Conservation (phyloP, 2,113 vertebrate species). For the Ceyx cyanopectus region DNA sequence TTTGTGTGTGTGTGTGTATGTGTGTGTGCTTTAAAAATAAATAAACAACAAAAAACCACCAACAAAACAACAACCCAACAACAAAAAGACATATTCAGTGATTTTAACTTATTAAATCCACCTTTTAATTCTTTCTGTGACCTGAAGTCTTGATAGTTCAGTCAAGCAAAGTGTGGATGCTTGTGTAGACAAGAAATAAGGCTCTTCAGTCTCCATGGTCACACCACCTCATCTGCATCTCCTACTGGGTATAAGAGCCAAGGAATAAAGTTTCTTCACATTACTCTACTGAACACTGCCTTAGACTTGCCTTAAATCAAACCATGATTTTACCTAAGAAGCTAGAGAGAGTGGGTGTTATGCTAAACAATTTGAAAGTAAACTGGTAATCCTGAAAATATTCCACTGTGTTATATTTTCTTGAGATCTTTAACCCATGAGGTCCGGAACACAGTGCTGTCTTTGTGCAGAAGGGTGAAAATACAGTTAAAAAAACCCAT, state of each 20-base stretch:
- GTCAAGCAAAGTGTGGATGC: background rate
- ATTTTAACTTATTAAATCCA: background rate
- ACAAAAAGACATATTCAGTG: background rate
- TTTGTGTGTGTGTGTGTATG: too few relatives aligned
- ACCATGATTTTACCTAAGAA: background rate
- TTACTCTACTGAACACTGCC: background rate
- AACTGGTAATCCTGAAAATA: background rate
- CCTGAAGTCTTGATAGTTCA: background rate
- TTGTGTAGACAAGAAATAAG: background rate
- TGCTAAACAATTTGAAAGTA: background rate
- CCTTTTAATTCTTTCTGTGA: background rate
- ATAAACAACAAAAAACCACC: too few relatives aligned
- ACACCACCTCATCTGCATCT: background rate
- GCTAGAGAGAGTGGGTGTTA: background rate
- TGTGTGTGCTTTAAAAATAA: too few relatives aligned
- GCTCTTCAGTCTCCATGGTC: background rate
- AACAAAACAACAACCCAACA: too few relatives aligned
- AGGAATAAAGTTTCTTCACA: background rate
- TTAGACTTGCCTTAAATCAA: background rate
- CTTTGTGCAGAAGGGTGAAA: background rate
- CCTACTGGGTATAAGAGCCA: background rate
- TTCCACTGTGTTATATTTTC: background rate
- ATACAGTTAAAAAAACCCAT: background rate
- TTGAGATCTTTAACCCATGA: background rate
- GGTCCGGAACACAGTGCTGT: background rate